These are phyloP conservation scores for Machimus atricapillus DNA, from an alignment of 2,888 invertebrate genomes.

Conservation along the genomic window DNA sequence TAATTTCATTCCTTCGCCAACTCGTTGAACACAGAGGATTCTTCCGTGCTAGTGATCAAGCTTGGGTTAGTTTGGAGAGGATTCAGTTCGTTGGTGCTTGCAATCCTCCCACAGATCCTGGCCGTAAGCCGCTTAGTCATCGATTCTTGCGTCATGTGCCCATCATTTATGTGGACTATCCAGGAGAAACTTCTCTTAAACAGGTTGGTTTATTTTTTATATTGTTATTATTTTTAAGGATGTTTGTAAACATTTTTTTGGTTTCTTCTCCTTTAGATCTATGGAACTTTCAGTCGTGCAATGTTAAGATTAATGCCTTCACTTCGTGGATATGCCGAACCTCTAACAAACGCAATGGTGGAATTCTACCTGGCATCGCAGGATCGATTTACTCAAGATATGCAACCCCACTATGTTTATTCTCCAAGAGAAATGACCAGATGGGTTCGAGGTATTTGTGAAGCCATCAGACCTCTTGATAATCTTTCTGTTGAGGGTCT, in stretches of 20 bases:
- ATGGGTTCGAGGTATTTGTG: conserved; percentile 99
- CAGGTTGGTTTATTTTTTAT: conserved; percentile 65
- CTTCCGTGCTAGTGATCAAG: conserved; percentile 88
- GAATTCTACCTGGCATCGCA: conserved; percentile 97
- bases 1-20: conserved; percentile 98
- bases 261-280: conserved; percentile 70
- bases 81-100: conserved; percentile 99
- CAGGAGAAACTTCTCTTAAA: conserved; percentile 95
- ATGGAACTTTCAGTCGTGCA: conserved; percentile 97
- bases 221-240: background rate
- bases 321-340: conserved; percentile 91
- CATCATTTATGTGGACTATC: conserved; percentile 99
- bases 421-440: conserved; percentile 98
- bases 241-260: conserved; percentile 47
- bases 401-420: conserved; percentile 99
- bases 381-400: conserved; percentile 98
- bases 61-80: conserved; percentile 96
- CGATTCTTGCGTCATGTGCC: conserved; percentile 92
- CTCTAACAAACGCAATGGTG: conserved; percentile 98
- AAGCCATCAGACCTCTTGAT: conserved; percentile 95
- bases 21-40: conserved; percentile 95
- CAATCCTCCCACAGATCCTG: conserved; percentile 99
- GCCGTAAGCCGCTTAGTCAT: conserved; percentile 93
- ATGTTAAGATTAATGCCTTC: conserved; percentile 95
- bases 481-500: conserved; percentile 90